Evolutionary conservation across 2,797 vertebrate genomes (phyloP), one percentile per base, ranked within the genome.

Genomic region (Argya squamiceps): DNA sequence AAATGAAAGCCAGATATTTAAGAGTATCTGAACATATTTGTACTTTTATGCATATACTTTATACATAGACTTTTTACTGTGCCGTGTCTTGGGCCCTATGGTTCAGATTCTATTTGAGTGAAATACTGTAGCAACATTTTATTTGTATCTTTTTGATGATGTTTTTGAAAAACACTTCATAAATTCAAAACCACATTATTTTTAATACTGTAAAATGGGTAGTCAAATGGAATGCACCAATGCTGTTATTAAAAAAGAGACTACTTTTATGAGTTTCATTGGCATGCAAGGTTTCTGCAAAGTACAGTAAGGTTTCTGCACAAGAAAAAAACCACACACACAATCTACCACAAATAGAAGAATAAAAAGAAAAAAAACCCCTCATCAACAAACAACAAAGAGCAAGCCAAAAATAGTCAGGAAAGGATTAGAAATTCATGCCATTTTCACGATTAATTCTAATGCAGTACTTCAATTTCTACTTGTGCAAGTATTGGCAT

Each of bases 361-460:
- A 9, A 58, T 4, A 21, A 34, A 49, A 65, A 41, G 1, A 5
- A 24, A n/a, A 36, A 37, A 23, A 50, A 14, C 0, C 2, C 15
- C 37, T 11, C 43, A 6, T 12, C 19, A 32, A 5, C 3, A 3
- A 16, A 30, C 9, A 37, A 69, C 3, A 19, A 39, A 59, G 36
- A 39, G 6, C 8, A 59, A 49, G 43, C 17, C 4, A 55, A 68
- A 53, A 52, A 37, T 4, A 41, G 21, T 29, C 37, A 27, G 27
- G 37, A 69, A 76, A 63, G 1, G 46, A 41, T 34, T 53, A 79
- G 63, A 7, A 46, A 58, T 37, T 69, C 5, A 47, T 43, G 4
- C 32, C 41, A 17, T 27, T 78, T n/a, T 43, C 4, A 49, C 4
- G 1, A 32, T 41, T 24, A 47, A 64, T 81, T 91, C 46, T 60